These are phyloP conservation scores for Anas acuta DNA, from an alignment of 2,797 vertebrate genomes.

Conservation along the genomic window DNA sequence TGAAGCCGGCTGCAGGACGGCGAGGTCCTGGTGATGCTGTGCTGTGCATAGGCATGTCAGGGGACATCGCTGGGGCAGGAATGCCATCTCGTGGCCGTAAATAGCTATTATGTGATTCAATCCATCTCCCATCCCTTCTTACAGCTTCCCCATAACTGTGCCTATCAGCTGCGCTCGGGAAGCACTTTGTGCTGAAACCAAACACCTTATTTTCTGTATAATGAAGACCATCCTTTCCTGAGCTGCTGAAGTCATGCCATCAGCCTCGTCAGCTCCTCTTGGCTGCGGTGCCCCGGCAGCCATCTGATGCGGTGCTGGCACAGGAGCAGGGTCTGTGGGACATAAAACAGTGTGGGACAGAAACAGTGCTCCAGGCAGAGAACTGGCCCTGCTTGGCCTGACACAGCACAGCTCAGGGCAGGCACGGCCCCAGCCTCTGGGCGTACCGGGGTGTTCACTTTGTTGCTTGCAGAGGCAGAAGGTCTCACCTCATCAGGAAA, in stretches of 20 bases:
- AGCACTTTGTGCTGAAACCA: background rate
- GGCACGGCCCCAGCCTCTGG: background rate
- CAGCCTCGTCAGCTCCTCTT: conserved; percentile 27
- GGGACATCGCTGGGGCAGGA: conserved; percentile 50
- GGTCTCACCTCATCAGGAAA: background rate
- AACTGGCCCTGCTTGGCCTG: accelerated
- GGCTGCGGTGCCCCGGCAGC: conserved; percentile 27
- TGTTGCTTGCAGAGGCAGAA: background rate
- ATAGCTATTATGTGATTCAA: conserved; percentile 29
- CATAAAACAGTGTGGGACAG: too few species aligned
- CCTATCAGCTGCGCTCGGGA: background rate
- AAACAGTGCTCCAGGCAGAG: background rate
- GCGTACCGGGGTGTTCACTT: background rate
- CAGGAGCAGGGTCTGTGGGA: background rate
- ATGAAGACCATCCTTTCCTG: conserved; percentile 26
- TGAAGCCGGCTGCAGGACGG: background rate
- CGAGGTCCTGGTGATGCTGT: background rate
- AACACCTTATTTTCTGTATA: background rate
- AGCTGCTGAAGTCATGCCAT: conserved; percentile 27
- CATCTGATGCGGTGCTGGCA: conserved; percentile 4
- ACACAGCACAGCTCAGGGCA: background rate
- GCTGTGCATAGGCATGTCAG: background rate
- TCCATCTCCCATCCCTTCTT: background rate
- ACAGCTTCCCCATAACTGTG: background rate
- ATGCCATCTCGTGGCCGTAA: conserved; percentile 76